phyloP scores from a whole-genome alignment of 2,888 invertebrate genomes.

The Sialis lutaria region DNA sequence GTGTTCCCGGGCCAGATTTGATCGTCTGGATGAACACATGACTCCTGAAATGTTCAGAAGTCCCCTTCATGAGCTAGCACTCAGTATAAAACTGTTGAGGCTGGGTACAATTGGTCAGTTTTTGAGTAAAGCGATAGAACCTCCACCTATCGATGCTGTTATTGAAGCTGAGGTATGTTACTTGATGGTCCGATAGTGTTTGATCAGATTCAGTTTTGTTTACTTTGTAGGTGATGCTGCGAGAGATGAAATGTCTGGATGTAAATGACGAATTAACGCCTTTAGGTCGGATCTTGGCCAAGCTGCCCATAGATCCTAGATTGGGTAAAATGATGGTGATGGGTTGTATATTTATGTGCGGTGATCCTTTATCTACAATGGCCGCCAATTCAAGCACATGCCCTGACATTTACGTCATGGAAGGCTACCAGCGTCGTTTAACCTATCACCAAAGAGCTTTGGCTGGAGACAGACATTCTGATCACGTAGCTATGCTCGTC shows the following conservation, averaged over 20 bases:
- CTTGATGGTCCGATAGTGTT: conserved; percentile 26
- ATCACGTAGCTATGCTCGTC: conserved; percentile 88
- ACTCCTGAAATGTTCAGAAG: conserved; percentile 97
- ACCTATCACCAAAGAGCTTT: conserved; percentile 72
- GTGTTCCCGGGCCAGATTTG: conserved; percentile 59
- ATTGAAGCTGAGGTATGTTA: conserved; percentile 80
- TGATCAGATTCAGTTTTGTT: neutral
- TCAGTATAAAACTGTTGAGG: conserved; percentile 78
- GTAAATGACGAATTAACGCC: conserved; percentile 76
- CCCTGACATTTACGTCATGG: conserved; percentile 82
- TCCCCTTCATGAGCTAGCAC: conserved; percentile 84
- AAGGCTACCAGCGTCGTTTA: conserved; percentile 55
- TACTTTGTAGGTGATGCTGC: conserved; percentile 21
- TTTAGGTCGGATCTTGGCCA: conserved; percentile 81
- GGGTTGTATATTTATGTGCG: conserved; percentile 78
- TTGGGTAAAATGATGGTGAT: conserved; percentile 95
- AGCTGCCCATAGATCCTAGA: conserved; percentile 88
- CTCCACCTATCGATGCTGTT: conserved; percentile 93
- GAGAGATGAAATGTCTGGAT: conserved; percentile 87
- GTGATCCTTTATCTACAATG: conserved; percentile 82
- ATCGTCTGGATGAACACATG: conserved; percentile 68
- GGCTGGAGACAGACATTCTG: conserved; percentile 75
- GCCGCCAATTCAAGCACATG: conserved; percentile 92
- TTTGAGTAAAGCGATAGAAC: conserved; percentile 87
- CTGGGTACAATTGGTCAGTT: conserved; percentile 89